These are phyloP conservation scores for Orthosia gothica DNA, from an alignment of 2,888 invertebrate species.

Conservation along the genomic window DNA sequence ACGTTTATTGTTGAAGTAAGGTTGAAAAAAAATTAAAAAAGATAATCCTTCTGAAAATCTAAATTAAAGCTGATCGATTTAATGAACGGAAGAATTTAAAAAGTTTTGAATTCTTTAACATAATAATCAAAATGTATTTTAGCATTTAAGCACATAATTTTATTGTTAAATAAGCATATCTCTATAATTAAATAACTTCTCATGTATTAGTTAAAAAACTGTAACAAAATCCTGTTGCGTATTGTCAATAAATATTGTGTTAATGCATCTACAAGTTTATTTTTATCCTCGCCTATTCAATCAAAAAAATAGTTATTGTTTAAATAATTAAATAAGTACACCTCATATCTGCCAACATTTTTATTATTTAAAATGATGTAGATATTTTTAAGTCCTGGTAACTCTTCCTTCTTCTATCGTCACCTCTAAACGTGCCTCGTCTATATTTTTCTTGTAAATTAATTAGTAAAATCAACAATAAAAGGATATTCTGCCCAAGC, in stretches of 20 bases:
- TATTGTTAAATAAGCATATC: neutral
- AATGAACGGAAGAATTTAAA: neutral
- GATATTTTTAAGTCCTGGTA: too few relatives aligned
- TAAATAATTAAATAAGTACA: too few relatives aligned
- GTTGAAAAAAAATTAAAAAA: slow-evolving; percentile 30
- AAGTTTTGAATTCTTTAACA: neutral
- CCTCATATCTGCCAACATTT: too few relatives aligned
- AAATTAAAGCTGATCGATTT: neutral
- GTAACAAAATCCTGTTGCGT: neutral
- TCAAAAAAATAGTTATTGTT: too few relatives aligned
- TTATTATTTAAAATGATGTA: too few relatives aligned
- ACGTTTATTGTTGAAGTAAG: slow-evolving; percentile 68
- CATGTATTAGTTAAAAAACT: neutral
- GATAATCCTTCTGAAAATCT: neutral
- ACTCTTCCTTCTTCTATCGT: too few relatives aligned
- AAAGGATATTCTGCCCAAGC: too few relatives aligned
- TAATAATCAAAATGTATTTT: too few relatives aligned
- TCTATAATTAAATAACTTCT: too few relatives aligned
- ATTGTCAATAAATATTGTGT: slow-evolving; percentile 4
- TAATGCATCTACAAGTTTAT: neutral
- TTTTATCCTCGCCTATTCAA: neutral
- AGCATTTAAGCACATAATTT: neutral
- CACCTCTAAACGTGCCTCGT: too few relatives aligned
- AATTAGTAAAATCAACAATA: too few relatives aligned
- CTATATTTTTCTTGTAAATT: too few relatives aligned